These are phyloP conservation scores for Ctenosaura bakeri DNA, from an alignment of 2,797 vertebrate species.

Conservation along the genomic window DNA sequence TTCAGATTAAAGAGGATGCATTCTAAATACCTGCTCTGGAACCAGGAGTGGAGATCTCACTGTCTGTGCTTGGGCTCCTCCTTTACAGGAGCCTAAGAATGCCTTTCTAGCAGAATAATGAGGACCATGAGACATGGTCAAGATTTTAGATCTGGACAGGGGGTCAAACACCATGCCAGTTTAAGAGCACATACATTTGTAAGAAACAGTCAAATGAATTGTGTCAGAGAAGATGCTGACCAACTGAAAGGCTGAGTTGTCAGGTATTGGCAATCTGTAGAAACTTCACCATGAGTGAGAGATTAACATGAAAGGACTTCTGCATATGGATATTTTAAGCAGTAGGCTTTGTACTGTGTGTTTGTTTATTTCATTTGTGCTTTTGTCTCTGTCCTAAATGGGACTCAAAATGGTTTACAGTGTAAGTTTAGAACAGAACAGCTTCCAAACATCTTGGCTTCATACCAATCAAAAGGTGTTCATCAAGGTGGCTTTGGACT, in stretches of 20 bases:
- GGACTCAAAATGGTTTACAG: neutral
- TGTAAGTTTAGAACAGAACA: too few relatives aligned
- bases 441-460: neutral
- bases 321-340: neutral
- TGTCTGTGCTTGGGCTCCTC: neutral
- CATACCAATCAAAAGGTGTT: too few relatives aligned
- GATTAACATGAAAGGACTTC: neutral
- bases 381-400: too few relatives aligned
- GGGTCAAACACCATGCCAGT: neutral
- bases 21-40: neutral
- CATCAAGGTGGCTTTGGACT: neutral
- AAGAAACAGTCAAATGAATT: neutral
- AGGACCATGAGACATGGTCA: neutral
- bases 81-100: neutral
- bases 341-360: neutral
- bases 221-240: neutral
- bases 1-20: too few relatives aligned
- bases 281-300: neutral
- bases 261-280: neutral
- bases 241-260: neutral
- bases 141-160: neutral
- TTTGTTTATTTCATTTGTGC: neutral
- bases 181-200: neutral
- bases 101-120: neutral
- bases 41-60: neutral